phyloP scores from a whole-genome alignment of 2,888 invertebrate genomes.

The Protophormia terraenovae region DNA sequence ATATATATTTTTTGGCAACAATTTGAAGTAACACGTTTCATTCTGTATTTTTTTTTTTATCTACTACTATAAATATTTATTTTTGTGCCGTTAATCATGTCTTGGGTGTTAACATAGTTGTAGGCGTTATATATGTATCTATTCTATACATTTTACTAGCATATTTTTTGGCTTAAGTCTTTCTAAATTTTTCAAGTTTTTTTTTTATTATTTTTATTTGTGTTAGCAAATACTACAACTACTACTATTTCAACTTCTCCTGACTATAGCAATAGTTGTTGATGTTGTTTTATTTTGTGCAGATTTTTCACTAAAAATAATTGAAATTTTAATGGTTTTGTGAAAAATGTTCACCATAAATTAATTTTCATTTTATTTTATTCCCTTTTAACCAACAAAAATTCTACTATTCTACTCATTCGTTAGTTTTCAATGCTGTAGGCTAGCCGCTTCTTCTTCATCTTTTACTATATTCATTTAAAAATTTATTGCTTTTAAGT shows the following conservation, averaged over 20 bases:
- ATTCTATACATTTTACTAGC: conserved; percentile 22
- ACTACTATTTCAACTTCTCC: background rate
- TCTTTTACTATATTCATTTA: conserved; percentile 20
- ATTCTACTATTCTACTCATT: background rate
- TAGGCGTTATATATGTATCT: conserved; percentile 17
- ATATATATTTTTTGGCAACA: too few species aligned
- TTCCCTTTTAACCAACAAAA: conserved; percentile 8
- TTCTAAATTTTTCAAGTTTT: background rate
- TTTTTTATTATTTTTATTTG: background rate
- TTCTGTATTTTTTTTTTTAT: too few species aligned
- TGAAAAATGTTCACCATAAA: conserved; percentile 66
- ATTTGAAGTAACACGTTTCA: too few species aligned
- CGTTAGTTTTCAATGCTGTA: conserved; percentile 18
- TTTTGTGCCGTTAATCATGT: background rate
- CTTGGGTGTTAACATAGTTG: background rate
- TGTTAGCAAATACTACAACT: background rate
- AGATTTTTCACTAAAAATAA: conserved; percentile 63
- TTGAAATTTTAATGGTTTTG: conserved; percentile 68
- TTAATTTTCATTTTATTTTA: conserved; percentile 62
- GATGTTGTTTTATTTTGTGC: conserved; percentile 26
- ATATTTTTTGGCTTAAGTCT: conserved; percentile 38
- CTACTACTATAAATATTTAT: too few species aligned
- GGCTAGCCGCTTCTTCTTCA: conserved; percentile 1
- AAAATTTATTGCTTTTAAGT: conserved; percentile 53
- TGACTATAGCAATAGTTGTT: background rate